These are phyloP conservation scores for Acronicta psi DNA, from an alignment of 2,888 invertebrate genomes.

Conservation along the genomic window DNA sequence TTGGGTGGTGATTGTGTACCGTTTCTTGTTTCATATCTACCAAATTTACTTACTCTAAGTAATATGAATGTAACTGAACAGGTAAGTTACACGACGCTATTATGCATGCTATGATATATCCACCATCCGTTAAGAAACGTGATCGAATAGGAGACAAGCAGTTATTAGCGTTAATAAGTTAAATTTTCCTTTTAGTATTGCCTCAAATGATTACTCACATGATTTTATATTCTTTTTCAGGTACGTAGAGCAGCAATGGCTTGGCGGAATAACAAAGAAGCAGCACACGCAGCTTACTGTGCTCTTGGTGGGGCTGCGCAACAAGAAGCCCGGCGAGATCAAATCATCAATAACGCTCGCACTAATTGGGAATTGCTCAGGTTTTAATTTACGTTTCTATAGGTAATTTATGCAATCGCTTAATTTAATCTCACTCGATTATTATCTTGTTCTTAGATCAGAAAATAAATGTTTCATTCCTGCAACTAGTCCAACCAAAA, in stretches of 20 bases:
- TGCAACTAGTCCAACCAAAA: conserved; percentile 72
- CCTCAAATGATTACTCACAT: too few relatives aligned
- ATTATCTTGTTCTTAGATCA: conserved; percentile 80
- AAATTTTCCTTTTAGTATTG: too few relatives aligned
- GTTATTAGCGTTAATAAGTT: too few relatives aligned
- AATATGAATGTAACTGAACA: conserved; percentile 94
- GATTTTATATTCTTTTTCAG: conserved; percentile 54
- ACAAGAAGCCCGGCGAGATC: conserved; percentile 92
- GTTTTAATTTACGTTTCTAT: conserved; percentile 51
- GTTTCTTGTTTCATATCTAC: conserved; percentile 94
- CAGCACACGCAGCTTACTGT: conserved; percentile 91
- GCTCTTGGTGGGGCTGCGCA: conserved; percentile 89
- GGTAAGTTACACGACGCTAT: conserved; percentile 64
- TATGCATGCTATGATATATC: neutral
- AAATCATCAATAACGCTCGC: conserved; percentile 95
- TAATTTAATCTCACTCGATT: neutral
- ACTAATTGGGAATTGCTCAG: conserved; percentile 95
- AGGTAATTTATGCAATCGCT: neutral
- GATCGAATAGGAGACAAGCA: neutral
- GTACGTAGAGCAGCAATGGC: conserved; percentile 93
- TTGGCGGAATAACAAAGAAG: conserved; percentile 94
- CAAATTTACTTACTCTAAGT: conserved; percentile 92
- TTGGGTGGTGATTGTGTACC: conserved; percentile 94
- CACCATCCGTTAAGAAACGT: neutral
- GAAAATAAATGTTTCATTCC: conserved; percentile 90